These are phyloP conservation scores for Caenorhabditis afra DNA, from an alignment of 2,888 invertebrate genomes.

Conservation along the genomic window DNA sequence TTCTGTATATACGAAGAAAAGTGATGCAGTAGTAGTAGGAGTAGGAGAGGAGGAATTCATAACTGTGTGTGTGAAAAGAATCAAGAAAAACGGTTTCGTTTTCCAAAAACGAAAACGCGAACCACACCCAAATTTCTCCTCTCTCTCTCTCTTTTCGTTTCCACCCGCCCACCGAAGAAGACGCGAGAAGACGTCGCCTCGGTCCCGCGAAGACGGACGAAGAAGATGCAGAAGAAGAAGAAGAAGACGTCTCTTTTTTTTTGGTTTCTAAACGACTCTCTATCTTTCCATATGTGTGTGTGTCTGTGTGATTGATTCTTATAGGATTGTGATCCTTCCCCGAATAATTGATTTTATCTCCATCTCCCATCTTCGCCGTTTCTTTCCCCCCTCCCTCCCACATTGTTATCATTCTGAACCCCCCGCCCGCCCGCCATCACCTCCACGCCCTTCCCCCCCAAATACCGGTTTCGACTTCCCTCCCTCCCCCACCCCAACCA, in stretches of 20 bases:
- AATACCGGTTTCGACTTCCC: conserved; percentile 19
- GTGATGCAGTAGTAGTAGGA: background rate
- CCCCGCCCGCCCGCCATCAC: no score
- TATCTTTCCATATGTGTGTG: no score
- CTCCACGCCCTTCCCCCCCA: conserved; percentile 3
- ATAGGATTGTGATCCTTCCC: conserved; percentile 34
- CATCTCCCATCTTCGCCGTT: no score
- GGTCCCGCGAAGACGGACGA: conserved; percentile 9
- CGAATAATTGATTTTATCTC: conserved; percentile 42
- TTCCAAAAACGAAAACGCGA: conserved; percentile 27
- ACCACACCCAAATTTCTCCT: conserved; percentile 55
- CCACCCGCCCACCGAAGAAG: conserved; percentile 8
- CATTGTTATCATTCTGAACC: conserved; percentile 43
- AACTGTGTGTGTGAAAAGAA: no score
- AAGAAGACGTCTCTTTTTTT: conserved; percentile 43
- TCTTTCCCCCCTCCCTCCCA: no score
- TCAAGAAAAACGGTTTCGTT: conserved; percentile 54
- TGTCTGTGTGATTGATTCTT: conserved; percentile 37
- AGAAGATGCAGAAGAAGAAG: conserved; percentile 24
- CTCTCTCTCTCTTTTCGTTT: conserved; percentile 36
- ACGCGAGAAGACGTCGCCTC: background rate
- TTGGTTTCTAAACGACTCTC: conserved; percentile 29
- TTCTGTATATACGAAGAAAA: background rate
- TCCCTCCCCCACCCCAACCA: no score
- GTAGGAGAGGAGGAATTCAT: conserved; percentile 33